Base-by-base conservation (phyloP, 2,888 invertebrate genomes). In the Syrphus vitripennis region DNA sequence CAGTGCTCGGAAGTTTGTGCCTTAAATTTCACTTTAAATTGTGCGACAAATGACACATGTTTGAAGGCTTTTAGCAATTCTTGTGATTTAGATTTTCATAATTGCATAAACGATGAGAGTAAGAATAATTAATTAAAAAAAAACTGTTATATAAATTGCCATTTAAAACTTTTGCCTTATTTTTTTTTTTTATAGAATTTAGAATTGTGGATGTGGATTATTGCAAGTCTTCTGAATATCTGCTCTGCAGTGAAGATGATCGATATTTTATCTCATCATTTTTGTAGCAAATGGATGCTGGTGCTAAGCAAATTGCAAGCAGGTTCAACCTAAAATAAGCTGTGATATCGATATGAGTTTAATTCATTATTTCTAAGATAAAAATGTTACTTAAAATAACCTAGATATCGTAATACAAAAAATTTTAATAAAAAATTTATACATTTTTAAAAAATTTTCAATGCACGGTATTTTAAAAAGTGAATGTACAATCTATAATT, bases 1-100 rank as follows among this genome's bases (percentile, higher is more conserved):
- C 40, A 55, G 67, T 84, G 84, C 24, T 81, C 76, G n/a, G 84
- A 84, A 31, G 84, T 84, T n/a, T 84, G 84, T 69, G 31, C 76
- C 16, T 63, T 84, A 31, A 84, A 81, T 45, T 69, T 84, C 4
- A 84, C 84, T 55, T 57, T 84, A 48, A 84, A 76, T 72, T 84
- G 84, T 14, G 84, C 84, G 10, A 76, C 81, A 61, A 69, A 84
- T 48, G 72, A 76, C 0, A 72, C 24, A 26, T 84, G 84, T 31
- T 40, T 84, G 2, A 80, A 77, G 55, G 81, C 81, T 3, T 84
- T 84, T 57, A 81, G 76, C 34, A 84, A 77, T 45, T 84, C 84
- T 9, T 84, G 84, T 31, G 84, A 84, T 34, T 72, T 84, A 48
- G 81, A 84, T 24, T 84, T 84, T 37, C 55, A 55, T 40, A 84